A percentile compares a stretch with the other conserved stretches of the same genome.
phyloP scores from a whole-genome alignment of 92 coral and sea anemone species.

The Palythoa caribaeorum region DNA sequence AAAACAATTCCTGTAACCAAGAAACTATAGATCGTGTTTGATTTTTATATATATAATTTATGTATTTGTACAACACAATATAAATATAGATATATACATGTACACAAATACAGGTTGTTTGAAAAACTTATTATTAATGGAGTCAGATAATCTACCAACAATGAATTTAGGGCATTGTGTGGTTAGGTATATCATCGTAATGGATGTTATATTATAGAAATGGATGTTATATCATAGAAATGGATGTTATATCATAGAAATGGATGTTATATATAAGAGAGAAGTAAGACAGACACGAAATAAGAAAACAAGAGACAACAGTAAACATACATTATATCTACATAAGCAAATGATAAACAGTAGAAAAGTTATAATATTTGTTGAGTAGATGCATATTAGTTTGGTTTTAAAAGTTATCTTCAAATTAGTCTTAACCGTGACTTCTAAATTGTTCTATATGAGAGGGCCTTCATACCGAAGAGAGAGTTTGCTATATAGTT shows the following conservation, averaged over 20 bases:
- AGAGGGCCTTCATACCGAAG: not conserved
- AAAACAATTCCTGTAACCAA: not conserved
- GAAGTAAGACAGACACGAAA: not conserved
- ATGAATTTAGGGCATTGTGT: not conserved
- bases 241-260: too few species aligned
- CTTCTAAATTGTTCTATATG: not conserved
- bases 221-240: too few species aligned
- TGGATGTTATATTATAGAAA: too few species aligned
- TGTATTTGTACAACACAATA: too few species aligned
- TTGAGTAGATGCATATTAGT: not conserved
- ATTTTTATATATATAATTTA: too few species aligned
- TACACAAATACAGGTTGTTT: not conserved
- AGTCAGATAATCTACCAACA: not conserved
- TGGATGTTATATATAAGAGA: not conserved
- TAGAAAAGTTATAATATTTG: too few species aligned
- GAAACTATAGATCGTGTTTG: not conserved
- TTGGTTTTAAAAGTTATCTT: not conserved
- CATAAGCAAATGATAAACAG: not conserved
- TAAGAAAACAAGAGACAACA: not conserved
- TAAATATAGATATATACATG: too few species aligned
- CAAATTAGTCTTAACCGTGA: not conserved
- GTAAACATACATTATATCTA: not conserved
- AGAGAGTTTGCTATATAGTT: not conserved
- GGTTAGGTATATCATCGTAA: not conserved
- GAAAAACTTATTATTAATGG: not conserved